phyloP scores from a whole-genome alignment of 2,797 vertebrate genomes.

The Naso thynnoides region DNA sequence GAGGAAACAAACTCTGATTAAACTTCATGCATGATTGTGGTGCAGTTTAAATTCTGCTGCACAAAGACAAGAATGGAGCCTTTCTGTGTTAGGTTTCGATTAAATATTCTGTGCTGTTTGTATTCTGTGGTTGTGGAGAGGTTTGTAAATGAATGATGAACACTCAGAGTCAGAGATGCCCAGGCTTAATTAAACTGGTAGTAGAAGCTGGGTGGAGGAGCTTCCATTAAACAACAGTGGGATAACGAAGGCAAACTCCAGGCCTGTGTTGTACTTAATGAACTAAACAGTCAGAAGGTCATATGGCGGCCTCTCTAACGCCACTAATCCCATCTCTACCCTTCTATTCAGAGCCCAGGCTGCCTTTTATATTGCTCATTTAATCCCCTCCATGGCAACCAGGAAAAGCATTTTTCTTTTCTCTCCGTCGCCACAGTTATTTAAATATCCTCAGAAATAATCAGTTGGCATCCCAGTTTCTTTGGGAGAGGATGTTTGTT shows the following conservation, averaged over 20 bases:
- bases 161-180: conserved; percentile 39
- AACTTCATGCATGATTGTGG: conserved; percentile 2
- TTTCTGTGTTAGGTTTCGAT: conserved; percentile 21
- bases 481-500: conserved; percentile 36
- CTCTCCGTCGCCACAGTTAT: conserved; percentile 38
- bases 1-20: conserved; percentile 49
- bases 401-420: conserved; percentile 60
- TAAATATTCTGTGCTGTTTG: conserved; percentile 24
- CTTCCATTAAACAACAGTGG: conserved; percentile 43
- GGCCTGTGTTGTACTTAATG: conserved; percentile 62
- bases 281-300: conserved; percentile 74
- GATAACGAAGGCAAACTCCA: conserved; percentile 41
- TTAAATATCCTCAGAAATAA: conserved; percentile 60
- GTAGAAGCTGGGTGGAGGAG: conserved; percentile 44
- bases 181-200: conserved; percentile 36
- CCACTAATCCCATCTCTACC: conserved; percentile 72
- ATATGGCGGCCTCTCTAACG: conserved; percentile 66
- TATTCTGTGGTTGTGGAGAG: neutral
- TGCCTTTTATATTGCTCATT: conserved; percentile 70
- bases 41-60: conserved; percentile 4
- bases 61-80: conserved; percentile 12
- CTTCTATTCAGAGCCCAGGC: conserved; percentile 66
- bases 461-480: conserved; percentile 51
- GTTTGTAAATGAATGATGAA: conserved; percentile 34
- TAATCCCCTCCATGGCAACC: conserved; percentile 76